Percentiles rank a stretch among this genome's conserved stretches.
Conservation (phyloP, 2,113 vertebrate species). For the Leucoraja erinaceus region DNA sequence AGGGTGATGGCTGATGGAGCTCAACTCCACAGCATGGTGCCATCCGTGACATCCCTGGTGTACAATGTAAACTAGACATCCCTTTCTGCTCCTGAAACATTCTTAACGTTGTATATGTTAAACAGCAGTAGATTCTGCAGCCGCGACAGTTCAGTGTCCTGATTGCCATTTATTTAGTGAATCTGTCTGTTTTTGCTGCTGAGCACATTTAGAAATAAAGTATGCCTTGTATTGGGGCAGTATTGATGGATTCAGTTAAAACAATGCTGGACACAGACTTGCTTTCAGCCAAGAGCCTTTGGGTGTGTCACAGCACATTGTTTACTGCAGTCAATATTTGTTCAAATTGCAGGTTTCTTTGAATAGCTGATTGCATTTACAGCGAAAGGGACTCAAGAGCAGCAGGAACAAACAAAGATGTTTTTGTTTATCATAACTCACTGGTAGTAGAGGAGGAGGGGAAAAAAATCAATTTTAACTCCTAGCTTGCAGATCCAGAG, state of each 20-base stretch:
- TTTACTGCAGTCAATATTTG: conserved; percentile 15
- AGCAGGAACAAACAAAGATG: neutral
- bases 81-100: neutral
- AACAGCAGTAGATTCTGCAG: neutral
- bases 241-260: neutral
- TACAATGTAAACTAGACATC: neutral
- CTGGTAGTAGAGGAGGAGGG: neutral
- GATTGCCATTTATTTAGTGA: neutral
- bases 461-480: neutral
- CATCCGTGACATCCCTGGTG: neutral
- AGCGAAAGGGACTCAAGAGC: neutral
- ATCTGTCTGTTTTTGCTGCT: neutral
- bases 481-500: neutral
- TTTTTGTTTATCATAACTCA: neutral
- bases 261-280: neutral
- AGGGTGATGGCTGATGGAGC: no score
- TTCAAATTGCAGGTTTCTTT: conserved; percentile 11
- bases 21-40: neutral
- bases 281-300: neutral
- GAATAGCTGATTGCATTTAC: neutral
- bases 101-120: neutral
- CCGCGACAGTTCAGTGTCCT: neutral
- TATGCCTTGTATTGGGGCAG: neutral
- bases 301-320: conserved; percentile 9
- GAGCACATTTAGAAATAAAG: neutral